Conservation (phyloP, 2,113 vertebrate species). For the Paraplagusia blochii region DNA sequence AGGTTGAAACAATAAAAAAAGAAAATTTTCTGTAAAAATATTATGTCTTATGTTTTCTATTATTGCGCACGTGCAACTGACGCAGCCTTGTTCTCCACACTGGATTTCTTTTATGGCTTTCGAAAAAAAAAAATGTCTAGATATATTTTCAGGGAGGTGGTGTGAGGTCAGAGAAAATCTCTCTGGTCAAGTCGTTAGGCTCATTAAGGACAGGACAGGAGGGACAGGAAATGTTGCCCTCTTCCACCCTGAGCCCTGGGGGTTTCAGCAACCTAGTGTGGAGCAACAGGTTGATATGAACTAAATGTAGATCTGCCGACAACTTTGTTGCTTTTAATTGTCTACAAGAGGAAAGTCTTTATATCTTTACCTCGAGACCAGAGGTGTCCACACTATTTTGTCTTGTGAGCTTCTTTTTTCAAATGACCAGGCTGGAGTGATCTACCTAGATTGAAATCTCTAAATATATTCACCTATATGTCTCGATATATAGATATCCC, state of each 20-base stretch:
- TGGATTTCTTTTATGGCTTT: slow-evolving; percentile 13
- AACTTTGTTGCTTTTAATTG: too few species aligned
- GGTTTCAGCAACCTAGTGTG: slow-evolving; percentile 1
- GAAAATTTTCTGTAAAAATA: too few species aligned
- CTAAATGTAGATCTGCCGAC: too few species aligned
- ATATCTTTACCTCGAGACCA: too few species aligned
- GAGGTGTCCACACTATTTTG: too few species aligned
- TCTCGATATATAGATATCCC: too few species aligned
- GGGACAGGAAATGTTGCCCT: neutral
- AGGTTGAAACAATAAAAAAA: too few species aligned
- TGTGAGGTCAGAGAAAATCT: slow-evolving; percentile 68
- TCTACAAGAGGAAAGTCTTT: too few species aligned
- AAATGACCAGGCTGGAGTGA: too few species aligned
- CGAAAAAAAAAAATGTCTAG: slow-evolving; percentile 40
- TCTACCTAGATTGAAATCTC: too few species aligned
- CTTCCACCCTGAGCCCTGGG: slow-evolving; percentile 3
- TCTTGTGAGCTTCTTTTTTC: too few species aligned
- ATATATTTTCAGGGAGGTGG: slow-evolving; percentile 48
- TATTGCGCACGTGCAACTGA: neutral
- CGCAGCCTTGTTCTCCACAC: neutral
- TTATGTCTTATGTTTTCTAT: neutral
- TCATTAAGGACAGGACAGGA: slow-evolving; percentile 61
- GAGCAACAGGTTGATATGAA: neutral
- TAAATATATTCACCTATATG: too few species aligned
- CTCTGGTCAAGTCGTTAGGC: slow-evolving; percentile 63